Evolutionary conservation across 2,888 invertebrate species (phyloP), one percentile per base, ranked within the genome.

Genomic region (Nomada goodeniana): DNA sequence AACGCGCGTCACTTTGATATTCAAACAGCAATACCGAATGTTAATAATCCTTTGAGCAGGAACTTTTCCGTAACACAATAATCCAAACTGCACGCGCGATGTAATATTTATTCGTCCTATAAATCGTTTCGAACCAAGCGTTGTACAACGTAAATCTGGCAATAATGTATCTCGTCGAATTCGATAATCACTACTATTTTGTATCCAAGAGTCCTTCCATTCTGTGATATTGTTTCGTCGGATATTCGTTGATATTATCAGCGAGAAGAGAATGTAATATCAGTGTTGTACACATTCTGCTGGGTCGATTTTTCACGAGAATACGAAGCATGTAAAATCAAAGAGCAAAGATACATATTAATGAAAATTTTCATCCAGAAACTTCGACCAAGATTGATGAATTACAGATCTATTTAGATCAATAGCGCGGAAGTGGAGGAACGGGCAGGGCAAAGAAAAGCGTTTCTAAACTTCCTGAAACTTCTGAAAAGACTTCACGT

Each of bases 321-420:
- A 13, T 1, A 15, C 47, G 3, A 47, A 47, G 0, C 50, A 53
- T 10, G 9, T n/a, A 9, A 29, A 42, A 26, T 52, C 23, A 47
- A 3, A 36, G 15, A 36, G 4, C 2, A 15, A 18, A 57, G 18
- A 29, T 9, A 18, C 52, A n/a, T 1, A 2, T 36, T 42, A 23
- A 60, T 13, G 50, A 67, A 50, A 52, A 26, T 75, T 61, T 52
- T 61, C 52, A 75, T 75, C 42, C 61, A 23, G 44, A 20, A 36
- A 52, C n/a, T 20, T 9, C 18, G 2, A 20, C 23, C n/a, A 64
- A 20, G 47, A 47, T 47, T n/a, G 10, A 42, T 2, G 57, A n/a
- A 57, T 59, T 63, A 80, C 65, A 55, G 47, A 67, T 70, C 47
- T 78, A 67, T 68, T 80, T 68, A 18, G 18, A 23, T n/a, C 18